Conservation (phyloP, 1,140 invertebrate genomes). For the Drosophila teissieri region DNA sequence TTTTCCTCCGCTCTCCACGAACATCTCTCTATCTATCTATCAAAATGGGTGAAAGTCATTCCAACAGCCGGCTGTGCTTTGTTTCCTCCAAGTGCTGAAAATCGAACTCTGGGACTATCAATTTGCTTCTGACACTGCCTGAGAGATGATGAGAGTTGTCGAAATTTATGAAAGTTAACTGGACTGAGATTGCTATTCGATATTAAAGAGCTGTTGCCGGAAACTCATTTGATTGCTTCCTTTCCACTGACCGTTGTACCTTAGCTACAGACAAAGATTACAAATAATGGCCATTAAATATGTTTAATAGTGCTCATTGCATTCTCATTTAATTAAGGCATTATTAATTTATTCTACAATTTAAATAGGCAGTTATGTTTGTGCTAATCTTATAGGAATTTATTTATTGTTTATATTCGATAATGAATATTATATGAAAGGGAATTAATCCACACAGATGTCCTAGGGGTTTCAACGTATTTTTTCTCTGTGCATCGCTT, state of each 20-base stretch:
- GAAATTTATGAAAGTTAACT: slow-evolving; percentile 27
- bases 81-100: slow-evolving; percentile 26
- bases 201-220: slow-evolving; percentile 5
- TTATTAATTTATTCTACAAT: too few species aligned
- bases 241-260: neutral
- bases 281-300: too few species aligned
- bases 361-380: too few species aligned
- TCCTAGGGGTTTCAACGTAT: neutral
- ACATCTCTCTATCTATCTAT: slow-evolving; percentile 54
- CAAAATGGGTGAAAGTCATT: slow-evolving; percentile 65
- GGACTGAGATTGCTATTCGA: neutral
- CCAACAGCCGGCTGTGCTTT: slow-evolving; percentile 58
- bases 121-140: slow-evolving; percentile 57
- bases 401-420: too few species aligned
- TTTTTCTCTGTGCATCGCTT: neutral
- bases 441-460: neutral
- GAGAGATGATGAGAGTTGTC: slow-evolving; percentile 26
- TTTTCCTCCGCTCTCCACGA: slow-evolving; percentile 24
- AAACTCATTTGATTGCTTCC: neutral
- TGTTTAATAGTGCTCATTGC: too few species aligned
- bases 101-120: slow-evolving; percentile 63
- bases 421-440: too few species aligned
- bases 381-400: too few species aligned
- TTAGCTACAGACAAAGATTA: neutral
- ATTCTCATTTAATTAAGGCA: too few species aligned